These are phyloP conservation scores for Sapajus apella DNA, from an alignment of 2,113 vertebrate genomes.

Conservation along the genomic window DNA sequence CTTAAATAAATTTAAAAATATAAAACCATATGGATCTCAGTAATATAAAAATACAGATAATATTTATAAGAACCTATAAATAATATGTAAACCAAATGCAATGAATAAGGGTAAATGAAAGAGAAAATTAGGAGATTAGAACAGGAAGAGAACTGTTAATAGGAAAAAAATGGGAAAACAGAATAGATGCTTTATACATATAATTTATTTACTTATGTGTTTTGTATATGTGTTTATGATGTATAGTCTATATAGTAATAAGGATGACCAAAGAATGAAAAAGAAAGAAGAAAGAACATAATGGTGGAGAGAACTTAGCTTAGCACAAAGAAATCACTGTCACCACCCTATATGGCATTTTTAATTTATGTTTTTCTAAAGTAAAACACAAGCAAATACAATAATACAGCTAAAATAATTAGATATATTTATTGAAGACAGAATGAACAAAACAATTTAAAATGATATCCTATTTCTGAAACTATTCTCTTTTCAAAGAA, in stretches of 20 bases:
- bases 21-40: not conserved
- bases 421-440: not conserved
- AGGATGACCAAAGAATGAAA: not conserved
- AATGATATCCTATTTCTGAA: not conserved
- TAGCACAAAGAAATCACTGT: not conserved
- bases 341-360: not conserved
- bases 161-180: not conserved
- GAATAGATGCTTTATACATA: not conserved
- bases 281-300: not conserved
- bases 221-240: not conserved
- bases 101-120: not conserved
- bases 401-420: not conserved
- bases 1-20: not conserved
- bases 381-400: not conserved
- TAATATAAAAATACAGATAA: not conserved
- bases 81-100: not conserved
- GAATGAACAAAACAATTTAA: not conserved
- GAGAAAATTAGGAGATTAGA: not conserved
- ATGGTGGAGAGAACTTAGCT: not conserved
- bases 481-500: not conserved
- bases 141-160: not conserved
- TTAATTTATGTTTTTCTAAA: not conserved
- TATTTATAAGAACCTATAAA: not conserved
- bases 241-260: not conserved
- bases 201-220: not conserved